Evolutionary conservation across 1,140 invertebrate species (phyloP).

Genomic region (Bombus fervidus): DNA sequence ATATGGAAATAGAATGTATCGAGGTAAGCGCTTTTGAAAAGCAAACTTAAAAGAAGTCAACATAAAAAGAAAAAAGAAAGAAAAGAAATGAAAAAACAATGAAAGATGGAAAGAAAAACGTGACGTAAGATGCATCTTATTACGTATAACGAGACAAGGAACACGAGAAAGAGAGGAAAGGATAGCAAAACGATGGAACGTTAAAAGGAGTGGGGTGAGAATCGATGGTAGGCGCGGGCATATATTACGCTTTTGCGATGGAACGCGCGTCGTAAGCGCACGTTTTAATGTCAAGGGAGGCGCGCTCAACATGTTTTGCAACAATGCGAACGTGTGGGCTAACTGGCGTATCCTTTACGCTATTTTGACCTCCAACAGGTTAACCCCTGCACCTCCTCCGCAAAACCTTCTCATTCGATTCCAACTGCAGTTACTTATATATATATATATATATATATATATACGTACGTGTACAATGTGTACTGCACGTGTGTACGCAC

Average conservation of each 20-base stretch:
- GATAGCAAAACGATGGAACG: constrained; percentile 23
- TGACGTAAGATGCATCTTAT: not conserved
- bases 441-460: not conserved
- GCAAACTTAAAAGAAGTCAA: too few relatives aligned
- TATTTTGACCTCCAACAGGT: constrained; percentile 44
- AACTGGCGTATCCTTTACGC: constrained; percentile 26
- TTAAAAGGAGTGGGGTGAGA: not conserved
- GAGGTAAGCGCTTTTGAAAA: too few relatives aligned
- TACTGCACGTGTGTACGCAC: not conserved
- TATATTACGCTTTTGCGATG: constrained; percentile 64
- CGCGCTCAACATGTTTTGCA: constrained; percentile 61
- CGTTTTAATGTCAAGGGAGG: constrained; percentile 69
- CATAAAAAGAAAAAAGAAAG: accelerated
- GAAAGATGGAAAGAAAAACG: not conserved
- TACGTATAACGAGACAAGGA: not conserved
- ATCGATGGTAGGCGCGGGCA: constrained; percentile 54
- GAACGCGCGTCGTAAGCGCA: constrained; percentile 54
- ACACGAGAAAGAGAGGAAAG: not conserved
- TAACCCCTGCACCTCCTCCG: constrained; percentile 39
- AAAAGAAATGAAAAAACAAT: not conserved
- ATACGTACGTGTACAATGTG: not conserved
- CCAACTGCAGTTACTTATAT: not conserved
- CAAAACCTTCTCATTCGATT: not conserved
- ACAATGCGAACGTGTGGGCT: constrained; percentile 66
- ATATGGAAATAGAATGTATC: too few relatives aligned